phyloP scores from a whole-genome alignment of 2,797 vertebrate species.

The Sardinella longiceps region DNA sequence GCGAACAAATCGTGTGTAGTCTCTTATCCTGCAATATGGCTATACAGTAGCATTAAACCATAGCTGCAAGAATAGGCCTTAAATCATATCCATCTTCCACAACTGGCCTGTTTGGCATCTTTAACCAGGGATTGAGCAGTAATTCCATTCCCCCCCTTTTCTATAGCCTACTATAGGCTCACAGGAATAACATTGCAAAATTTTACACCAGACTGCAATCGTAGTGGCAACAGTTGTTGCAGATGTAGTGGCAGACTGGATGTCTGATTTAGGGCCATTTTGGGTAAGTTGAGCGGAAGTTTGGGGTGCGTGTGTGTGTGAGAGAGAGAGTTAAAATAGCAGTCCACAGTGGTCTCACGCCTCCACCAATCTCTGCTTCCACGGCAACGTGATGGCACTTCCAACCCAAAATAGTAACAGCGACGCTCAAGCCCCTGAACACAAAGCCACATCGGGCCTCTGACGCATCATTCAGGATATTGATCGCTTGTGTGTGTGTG shows the following conservation, averaged over 20 bases:
- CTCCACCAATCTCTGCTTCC: slow-evolving; percentile 11
- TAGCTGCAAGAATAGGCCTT: background rate
- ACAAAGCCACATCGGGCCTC: background rate
- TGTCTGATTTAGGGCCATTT: too few relatives aligned
- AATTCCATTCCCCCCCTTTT: too few relatives aligned
- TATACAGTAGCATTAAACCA: background rate
- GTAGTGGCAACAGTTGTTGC: background rate
- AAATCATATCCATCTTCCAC: background rate
- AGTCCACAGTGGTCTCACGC: slow-evolving; percentile 4
- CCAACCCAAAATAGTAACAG: slow-evolving; percentile 17
- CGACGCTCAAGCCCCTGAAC: background rate
- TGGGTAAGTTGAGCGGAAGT: background rate
- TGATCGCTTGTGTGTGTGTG: background rate
- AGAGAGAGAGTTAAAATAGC: background rate
- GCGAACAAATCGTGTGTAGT: background rate
- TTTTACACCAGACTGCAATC: background rate
- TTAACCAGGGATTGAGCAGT: background rate
- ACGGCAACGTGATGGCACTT: slow-evolving; percentile 18
- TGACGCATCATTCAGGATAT: slow-evolving; percentile 18
- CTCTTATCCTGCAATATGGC: background rate
- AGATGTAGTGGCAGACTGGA: background rate
- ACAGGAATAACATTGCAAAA: background rate
- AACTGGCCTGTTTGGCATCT: background rate
- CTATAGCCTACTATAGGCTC: background rate
- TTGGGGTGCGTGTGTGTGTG: slow-evolving; percentile 5